Evolutionary conservation across 2,797 vertebrate genomes (phyloP).

Genomic region (Pipistrellus pygmaeus): DNA sequence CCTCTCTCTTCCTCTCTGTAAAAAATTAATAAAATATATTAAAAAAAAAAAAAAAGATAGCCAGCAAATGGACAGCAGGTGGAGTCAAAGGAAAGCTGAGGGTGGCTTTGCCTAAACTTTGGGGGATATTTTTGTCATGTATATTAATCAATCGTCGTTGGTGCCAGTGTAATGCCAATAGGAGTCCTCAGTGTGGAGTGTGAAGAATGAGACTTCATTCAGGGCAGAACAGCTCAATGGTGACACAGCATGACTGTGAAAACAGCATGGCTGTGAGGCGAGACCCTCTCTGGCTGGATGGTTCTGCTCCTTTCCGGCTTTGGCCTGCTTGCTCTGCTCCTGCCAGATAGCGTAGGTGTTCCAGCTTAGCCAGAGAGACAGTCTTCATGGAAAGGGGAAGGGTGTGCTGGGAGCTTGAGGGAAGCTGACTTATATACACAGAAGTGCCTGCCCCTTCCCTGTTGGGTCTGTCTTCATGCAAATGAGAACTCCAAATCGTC

Average conservation of each 20-base stretch:
- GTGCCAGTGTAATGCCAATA: neutral
- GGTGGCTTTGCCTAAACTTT: neutral
- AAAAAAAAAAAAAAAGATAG: neutral
- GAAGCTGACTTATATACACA: neutral
- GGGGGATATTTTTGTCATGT: neutral
- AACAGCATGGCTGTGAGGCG: neutral
- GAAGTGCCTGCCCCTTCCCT: neutral
- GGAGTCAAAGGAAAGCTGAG: neutral
- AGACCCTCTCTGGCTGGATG: neutral
- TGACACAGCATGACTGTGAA: neutral
- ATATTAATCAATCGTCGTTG: neutral
- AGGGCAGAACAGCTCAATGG: neutral
- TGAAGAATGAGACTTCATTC: neutral
- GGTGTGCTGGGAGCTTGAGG: neutral
- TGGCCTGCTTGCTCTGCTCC: neutral
- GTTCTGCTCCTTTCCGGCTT: neutral
- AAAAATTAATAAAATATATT: no score
- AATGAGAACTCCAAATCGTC: neutral
- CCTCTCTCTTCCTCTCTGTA: no score
- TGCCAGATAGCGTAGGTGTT: neutral
- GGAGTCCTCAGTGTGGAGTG: neutral
- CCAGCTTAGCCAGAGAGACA: neutral
- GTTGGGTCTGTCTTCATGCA: neutral
- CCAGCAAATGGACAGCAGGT: neutral
- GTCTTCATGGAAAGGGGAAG: neutral